phyloP scores from a whole-genome alignment of 2,797 vertebrate species.

The Dallia pectoralis region DNA sequence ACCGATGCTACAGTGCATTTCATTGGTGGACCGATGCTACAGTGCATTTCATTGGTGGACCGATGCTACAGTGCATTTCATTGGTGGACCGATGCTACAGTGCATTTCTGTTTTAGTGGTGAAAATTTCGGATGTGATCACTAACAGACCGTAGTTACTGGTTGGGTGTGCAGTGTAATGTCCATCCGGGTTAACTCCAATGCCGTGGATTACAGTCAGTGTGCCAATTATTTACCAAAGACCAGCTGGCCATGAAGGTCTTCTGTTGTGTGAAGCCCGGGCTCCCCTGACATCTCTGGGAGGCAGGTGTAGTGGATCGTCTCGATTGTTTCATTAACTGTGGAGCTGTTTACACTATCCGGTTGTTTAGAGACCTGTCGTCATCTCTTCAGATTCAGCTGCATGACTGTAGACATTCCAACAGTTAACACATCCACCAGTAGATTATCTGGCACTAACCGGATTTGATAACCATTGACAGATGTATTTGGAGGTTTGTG shows the following conservation, averaged over 20 bases:
- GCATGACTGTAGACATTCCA: slow-evolving; percentile 56
- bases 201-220: slow-evolving; percentile 3
- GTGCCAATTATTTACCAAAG: slow-evolving; percentile 8
- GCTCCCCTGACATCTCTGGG: background rate
- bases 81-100: slow-evolving; percentile 17
- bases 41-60: slow-evolving; percentile 38
- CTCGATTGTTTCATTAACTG: slow-evolving; percentile 8
- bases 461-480: background rate
- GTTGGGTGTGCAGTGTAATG: slow-evolving; percentile 15
- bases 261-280: background rate
- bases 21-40: slow-evolving; percentile 26
- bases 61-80: slow-evolving; percentile 38
- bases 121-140: background rate
- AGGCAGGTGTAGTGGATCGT: background rate
- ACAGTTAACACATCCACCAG: slow-evolving; percentile 18
- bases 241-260: slow-evolving; percentile 9
- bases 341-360: slow-evolving; percentile 7
- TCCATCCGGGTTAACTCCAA: slow-evolving; percentile 31
- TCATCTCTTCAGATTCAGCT: slow-evolving; percentile 12
- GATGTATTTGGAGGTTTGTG: background rate
- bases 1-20: too few relatives aligned
- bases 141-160: background rate
- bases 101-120: slow-evolving; percentile 11
- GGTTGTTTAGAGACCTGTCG: slow-evolving; percentile 7
- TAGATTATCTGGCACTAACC: slow-evolving; percentile 11